Evolutionary conservation across 2,113 vertebrate genomes (phyloP).

Genomic region (Cottus gobio): DNA sequence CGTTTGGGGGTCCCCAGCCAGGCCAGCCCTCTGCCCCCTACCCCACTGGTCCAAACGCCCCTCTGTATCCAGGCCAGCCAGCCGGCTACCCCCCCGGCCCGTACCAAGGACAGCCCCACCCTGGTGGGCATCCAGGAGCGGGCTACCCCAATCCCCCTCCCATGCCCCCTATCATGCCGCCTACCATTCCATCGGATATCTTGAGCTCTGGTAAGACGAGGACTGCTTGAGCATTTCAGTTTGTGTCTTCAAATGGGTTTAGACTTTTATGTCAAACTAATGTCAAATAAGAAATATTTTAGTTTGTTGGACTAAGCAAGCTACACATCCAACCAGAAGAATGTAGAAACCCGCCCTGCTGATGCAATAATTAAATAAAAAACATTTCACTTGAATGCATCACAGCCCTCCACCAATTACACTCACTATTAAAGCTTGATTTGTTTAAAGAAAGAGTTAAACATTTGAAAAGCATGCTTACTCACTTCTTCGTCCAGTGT

Average conservation of each 20-base stretch:
- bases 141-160: conserved; percentile 71
- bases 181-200: conserved; percentile 78
- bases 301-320: neutral
- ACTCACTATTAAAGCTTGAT: neutral
- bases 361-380: neutral
- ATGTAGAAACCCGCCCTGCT: neutral
- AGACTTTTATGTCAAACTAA: neutral
- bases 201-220: conserved; percentile 85
- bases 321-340: neutral
- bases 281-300: neutral
- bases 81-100: conserved; percentile 73
- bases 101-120: conserved; percentile 78
- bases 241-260: neutral
- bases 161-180: conserved; percentile 79
- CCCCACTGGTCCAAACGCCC: conserved; percentile 70
- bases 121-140: conserved; percentile 52
- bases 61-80: conserved; percentile 70
- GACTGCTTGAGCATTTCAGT: neutral
- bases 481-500: neutral
- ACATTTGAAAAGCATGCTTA: neutral
- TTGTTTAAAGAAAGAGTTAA: neutral
- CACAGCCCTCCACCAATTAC: neutral
- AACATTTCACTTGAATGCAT: neutral
- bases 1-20: conserved; percentile 74
- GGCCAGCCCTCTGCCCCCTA: conserved; percentile 75